A percentile compares a stretch with the other conserved stretches of the same genome.
Conservation (phyloP, 2,797 vertebrate species). For the Coilia nasus region DNA sequence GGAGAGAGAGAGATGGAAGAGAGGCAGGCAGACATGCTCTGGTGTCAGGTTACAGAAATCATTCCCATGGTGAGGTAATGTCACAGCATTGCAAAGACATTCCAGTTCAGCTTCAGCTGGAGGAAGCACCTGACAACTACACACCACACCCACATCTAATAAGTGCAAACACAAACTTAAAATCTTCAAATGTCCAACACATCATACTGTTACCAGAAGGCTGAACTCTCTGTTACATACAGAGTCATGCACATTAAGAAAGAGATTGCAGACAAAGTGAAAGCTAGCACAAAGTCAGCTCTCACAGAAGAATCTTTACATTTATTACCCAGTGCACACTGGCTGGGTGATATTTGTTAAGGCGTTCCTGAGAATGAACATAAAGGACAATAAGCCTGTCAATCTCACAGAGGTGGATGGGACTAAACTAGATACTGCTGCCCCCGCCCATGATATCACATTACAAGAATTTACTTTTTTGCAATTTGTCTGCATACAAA, state of each 20-base stretch:
- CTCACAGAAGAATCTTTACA: not conserved
- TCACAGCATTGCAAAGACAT: conserved; percentile 61
- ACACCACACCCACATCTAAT: conserved; percentile 27
- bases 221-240: not conserved
- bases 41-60: conserved; percentile 70
- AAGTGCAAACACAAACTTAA: conserved; percentile 38
- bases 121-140: conserved; percentile 22
- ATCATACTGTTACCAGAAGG: not conserved
- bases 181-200: conserved; percentile 7
- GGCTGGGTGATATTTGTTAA: not conserved
- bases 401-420: not conserved
- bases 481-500: not conserved
- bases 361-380: not conserved
- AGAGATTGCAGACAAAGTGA: not conserved
- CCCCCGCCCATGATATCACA: conserved; percentile 10
- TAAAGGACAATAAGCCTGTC: conserved; percentile 5
- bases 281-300: not conserved
- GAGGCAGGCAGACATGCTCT: conserved; percentile 29
- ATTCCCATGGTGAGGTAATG: conserved; percentile 73
- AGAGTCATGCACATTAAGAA: not conserved
- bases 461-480: not conserved
- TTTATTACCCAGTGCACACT: not conserved
- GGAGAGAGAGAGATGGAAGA: conserved; percentile 38
- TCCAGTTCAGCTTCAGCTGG: conserved; percentile 64
- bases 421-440: not conserved